Evolutionary conservation across 53 echinoderm and acorn worm genomes (phyloP).

Genomic region (Glandiceps talaboti): DNA sequence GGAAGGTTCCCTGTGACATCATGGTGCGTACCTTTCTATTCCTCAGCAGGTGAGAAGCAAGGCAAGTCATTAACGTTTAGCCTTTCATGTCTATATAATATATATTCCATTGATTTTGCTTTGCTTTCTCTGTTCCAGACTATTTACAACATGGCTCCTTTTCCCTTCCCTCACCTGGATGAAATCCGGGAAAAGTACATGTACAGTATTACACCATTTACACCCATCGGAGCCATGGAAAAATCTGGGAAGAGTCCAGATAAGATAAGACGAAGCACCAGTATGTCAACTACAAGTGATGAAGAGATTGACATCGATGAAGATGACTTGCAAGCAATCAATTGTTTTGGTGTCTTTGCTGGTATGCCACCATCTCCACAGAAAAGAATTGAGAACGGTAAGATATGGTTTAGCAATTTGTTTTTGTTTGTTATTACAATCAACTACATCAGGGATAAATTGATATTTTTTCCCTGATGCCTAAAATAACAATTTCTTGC

Average conservation of each 20-base stretch:
- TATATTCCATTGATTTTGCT: too few relatives aligned
- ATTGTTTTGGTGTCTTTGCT: conserved; percentile 75
- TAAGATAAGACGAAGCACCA: conserved; percentile 5
- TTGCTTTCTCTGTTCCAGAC: conserved; percentile 32
- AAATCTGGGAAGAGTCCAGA: conserved; percentile 33
- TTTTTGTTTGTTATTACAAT: too few relatives aligned
- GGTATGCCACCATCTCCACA: conserved; percentile 55
- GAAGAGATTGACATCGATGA: conserved; percentile 77
- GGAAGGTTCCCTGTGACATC: too few relatives aligned
- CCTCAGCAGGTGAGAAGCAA: too few relatives aligned
- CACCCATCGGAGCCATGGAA: conserved; percentile 61
- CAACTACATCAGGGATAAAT: too few relatives aligned
- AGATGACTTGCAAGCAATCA: conserved; percentile 58
- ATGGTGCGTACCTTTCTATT: too few relatives aligned
- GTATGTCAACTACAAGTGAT: conserved; percentile 28
- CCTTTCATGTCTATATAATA: too few relatives aligned
- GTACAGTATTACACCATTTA: conserved; percentile 99
- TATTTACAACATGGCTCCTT: conserved; percentile 81
- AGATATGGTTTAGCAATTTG: too few relatives aligned
- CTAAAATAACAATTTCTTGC: too few relatives aligned
- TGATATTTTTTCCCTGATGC: too few relatives aligned
- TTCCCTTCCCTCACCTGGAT: conserved; percentile 95
- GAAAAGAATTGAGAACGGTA: conserved; percentile 23
- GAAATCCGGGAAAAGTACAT: conserved; percentile 99
- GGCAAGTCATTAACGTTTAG: too few relatives aligned